Base-by-base conservation (phyloP, 30 jellyfish, hydroid and myxozoan species). In the Mastigias papua region DNA sequence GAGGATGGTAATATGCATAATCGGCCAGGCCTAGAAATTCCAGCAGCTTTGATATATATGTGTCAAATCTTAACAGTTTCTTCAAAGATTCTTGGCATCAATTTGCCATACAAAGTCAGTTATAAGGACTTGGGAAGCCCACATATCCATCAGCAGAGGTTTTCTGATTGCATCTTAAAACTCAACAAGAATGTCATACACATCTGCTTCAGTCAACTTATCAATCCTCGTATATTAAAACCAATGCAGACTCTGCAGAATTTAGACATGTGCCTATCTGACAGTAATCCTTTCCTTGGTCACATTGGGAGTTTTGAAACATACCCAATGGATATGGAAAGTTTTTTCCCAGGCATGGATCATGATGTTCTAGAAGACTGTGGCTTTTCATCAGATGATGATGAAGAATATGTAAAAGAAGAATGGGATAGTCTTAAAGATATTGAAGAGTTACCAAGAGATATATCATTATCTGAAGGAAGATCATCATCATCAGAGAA, bases 401-500 rank as follows among this genome's bases (percentile, higher is more conserved):
- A 70, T 8, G 71, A 58, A 29, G 29, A 26, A 5, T 62, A 90
- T 66, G 83, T 28, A 15, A 75, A 37, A 31, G 96, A 89, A 35
- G 97, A 89, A 21, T 94, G 99, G 99, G 99, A 94, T 46, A 82
- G 92, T n/a, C 80, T 94, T 71, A 72, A 34, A 15, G 99, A 94
- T 69, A 60, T 94, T 16, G 95, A 94, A 37, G 95, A 81, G 32
- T 84, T 82, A 17, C 97, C 84, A 31, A 76, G 57, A 30, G 94
- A 78, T 31, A 20, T 65, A 15, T 27, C 92, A 8, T 67, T 73
- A 21, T 26, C 57, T 16, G 97, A 93, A 37, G 25, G 76, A 29
- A 42, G 58, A 51, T 46, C 57, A 86, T 51, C 68, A 11, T 26
- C 81, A 48, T 27, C 92, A 46, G 97, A 93, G 11, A 92, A 90